Base-by-base conservation (phyloP, 2,113 vertebrate genomes). In the Catharus bicknelli region DNA sequence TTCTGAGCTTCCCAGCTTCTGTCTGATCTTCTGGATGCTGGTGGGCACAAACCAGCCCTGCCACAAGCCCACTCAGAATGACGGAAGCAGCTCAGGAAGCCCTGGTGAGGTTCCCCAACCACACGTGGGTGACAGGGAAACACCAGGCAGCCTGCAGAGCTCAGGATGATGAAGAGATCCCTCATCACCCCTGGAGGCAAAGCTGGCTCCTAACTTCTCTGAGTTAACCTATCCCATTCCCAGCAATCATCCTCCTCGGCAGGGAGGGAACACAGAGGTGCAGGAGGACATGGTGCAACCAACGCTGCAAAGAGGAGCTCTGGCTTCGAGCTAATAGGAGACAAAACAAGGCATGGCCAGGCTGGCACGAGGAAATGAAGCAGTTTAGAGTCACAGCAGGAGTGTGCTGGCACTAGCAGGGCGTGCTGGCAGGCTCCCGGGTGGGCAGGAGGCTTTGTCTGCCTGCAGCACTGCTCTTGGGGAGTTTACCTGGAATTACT, bases 401-500 rank as follows among this genome's bases (percentile, higher is more conserved):
- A 86, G 45, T 7, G 1, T 74, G 76, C 94, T 95, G 91, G 89
- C 22, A 16, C 77, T 78, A 64, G 15, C 7, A 8, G 83, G 88
- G 86, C 72, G 63, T 2, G 27, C 81, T 43, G 22, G 62, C 14
- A 1, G 59, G 67, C 63, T 91, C 94, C 91, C 3, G 5, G 75
- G 91, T 29, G 6, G 73, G 76, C 43, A 10, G 78, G 67, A 92
- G 78, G 94, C 88, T 96, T 95, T 82, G 93, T 95, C 94, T 4
- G 66, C 75, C 83, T 4, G 5, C 69, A 18, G 87, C 91, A 32
- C 45, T 29, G 59, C 67, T 88, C 95, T 27, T 9, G 0, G 93
- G 92, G 91, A 94, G 78, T 88, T 91, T 95, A 96, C 95, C 95
- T 97, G 95, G 94, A 97, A 97, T 96, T 90, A 83, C 95, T 96